Conservation (phyloP, 1,140 invertebrate species). For the Tyrophagus putrescentiae region DNA sequence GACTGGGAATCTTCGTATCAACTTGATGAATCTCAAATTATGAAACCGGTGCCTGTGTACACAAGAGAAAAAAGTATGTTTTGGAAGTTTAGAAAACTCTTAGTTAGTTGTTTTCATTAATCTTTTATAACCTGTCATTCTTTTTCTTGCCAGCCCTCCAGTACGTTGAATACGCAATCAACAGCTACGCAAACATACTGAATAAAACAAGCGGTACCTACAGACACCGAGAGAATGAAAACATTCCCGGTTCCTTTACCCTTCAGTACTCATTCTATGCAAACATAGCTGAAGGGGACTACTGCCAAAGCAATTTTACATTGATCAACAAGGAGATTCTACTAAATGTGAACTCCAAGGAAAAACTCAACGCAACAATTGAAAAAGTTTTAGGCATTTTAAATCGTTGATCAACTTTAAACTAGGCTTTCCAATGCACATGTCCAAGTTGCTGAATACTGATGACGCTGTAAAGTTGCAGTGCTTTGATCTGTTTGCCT, state of each 20-base stretch:
- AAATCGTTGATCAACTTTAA: slow-evolving; percentile 49
- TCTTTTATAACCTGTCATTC: too few relatives aligned
- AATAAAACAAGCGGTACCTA: slow-evolving; percentile 69
- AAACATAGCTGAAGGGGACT: too few relatives aligned
- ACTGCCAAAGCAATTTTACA: slow-evolving; percentile 30
- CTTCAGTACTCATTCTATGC: too few relatives aligned
- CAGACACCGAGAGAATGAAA: slow-evolving; percentile 49
- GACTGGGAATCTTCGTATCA: slow-evolving; percentile 27
- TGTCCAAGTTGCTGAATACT: slow-evolving; percentile 71
- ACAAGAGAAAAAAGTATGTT: slow-evolving; percentile 50
- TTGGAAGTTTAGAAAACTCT: not conserved
- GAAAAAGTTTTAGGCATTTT: slow-evolving; percentile 39
- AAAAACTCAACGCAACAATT: slow-evolving; percentile 44
- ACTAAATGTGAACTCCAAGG: too few relatives aligned
- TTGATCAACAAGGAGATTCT: slow-evolving; percentile 59
- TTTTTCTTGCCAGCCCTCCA: too few relatives aligned
- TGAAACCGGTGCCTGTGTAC: slow-evolving; percentile 91
- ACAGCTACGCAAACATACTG: slow-evolving; percentile 59
- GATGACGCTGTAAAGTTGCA: slow-evolving; percentile 64
- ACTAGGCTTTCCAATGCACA: slow-evolving; percentile 58
- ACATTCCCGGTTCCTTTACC: not conserved
- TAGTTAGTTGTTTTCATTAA: too few relatives aligned
- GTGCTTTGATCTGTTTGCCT: slow-evolving; percentile 73
- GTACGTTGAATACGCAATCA: slow-evolving; percentile 68
- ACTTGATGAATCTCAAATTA: too few relatives aligned